Evolutionary conservation across 92 coral and sea anemone species (phyloP), one percentile per base, ranked within the genome.

Genomic region (Zoanthus sociatus): DNA sequence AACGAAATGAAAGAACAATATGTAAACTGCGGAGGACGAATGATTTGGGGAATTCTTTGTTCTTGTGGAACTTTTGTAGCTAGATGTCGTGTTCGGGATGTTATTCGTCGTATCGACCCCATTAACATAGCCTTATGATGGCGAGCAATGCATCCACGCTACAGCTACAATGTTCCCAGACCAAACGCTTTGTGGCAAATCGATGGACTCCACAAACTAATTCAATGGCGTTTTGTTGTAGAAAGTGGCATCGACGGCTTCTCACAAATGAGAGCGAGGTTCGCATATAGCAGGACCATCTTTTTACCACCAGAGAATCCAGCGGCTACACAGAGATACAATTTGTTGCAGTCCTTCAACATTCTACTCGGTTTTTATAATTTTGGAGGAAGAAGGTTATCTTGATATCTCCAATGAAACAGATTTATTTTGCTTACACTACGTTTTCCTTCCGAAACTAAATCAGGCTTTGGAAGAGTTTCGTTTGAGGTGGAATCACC

Each of bases 11-110:
- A 91, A 51, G 84, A 31, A 0, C 31, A 61, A n/a, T 84, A 15
- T 70, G 82, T 12, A 7, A 70, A 77, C 17, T 84, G 87, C 73
- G 90, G 94, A 14, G 94, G 88, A 48, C 83, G 92, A 20, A 91
- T 91, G 92, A 86, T 88, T 0, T 48, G 88, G 1, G 92, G 92
- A 4, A 74, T 88, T 20, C 87, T 91, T 6, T 67, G 87, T 48
- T 45, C 91, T 20, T 50, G 85, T 15, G 84, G 79, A 1, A 79
- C 82, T 54, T 54, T 61, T 73, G 87, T 88, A 17, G 67, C 79
- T 5, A 60, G 89, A n/a, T 87, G 78, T 31, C 75, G 92, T 4
- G 88, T 89, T 5, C 55, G 94, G 61, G 85, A 86, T 3, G 78
- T 86, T 0, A 92, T 89, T 12, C 78, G 84, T 10, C 47, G 87